phyloP scores from a whole-genome alignment of 2,888 invertebrate species.

The Drosophila nigritarsus region DNA sequence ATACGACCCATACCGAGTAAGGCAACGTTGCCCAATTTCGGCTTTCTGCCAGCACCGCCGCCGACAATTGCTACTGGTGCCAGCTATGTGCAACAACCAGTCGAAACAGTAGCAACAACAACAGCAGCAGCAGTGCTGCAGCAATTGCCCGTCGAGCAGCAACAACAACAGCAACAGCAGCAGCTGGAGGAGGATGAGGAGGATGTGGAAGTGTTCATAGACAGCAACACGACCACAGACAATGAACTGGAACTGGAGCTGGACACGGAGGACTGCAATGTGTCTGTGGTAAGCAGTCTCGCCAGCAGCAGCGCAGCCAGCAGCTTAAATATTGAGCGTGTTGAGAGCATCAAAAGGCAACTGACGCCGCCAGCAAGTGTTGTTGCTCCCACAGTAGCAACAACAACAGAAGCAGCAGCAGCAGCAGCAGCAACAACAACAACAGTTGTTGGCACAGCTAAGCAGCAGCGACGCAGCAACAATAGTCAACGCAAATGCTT shows the following conservation, averaged over 20 bases:
- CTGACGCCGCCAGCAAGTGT: constrained; percentile 6
- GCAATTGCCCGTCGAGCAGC: constrained; percentile 14
- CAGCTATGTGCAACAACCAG: constrained; percentile 14
- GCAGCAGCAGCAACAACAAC: constrained; percentile 18
- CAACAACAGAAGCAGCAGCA: not conserved
- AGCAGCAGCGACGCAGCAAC: constrained; percentile 28
- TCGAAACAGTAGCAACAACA: constrained; percentile 5
- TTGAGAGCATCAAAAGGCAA: constrained; percentile 35
- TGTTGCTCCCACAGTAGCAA: not conserved
- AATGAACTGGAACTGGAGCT: constrained; percentile 52
- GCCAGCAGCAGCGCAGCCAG: constrained; percentile 71
- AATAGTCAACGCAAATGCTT: constrained; percentile 19
- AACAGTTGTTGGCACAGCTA: constrained; percentile 12
- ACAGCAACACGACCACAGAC: constrained; percentile 78
- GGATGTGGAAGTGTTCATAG: constrained; percentile 81
- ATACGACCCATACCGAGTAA: constrained; percentile 87
- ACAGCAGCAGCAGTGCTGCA: not conserved
- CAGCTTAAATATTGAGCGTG: constrained; percentile 65
- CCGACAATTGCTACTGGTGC: constrained; percentile 23
- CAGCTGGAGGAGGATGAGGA: constrained; percentile 70
- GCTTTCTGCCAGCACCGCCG: constrained; percentile 79
- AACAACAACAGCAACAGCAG: constrained; percentile 7
- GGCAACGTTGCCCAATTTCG: constrained; percentile 81
- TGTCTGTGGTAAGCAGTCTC: constrained; percentile 68
- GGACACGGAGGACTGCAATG: constrained; percentile 70